Evolutionary conservation across 92 coral and sea anemone species (phyloP).

Genomic region (Chrysogorgia sp.): DNA sequence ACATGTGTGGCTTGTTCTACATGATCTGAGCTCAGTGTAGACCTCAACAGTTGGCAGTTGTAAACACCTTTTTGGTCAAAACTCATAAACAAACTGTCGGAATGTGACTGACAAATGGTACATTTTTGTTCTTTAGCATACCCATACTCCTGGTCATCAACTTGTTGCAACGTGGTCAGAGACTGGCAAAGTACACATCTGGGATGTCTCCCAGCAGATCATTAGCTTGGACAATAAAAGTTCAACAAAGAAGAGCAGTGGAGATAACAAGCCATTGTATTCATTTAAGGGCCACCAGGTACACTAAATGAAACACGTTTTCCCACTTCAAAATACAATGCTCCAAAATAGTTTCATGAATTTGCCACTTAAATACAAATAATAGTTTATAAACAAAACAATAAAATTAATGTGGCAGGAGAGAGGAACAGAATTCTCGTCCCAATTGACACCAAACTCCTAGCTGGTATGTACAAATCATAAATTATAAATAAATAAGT

Average conservation of each 20-base stretch:
- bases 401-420: no score
- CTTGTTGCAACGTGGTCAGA: constrained; percentile 96
- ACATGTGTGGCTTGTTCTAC: background rate
- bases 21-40: constrained; percentile 22
- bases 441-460: no score
- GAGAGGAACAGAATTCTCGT: no score
- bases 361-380: no score
- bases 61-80: no score
- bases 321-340: background rate
- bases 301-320: background rate
- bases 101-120: no score
- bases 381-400: no score
- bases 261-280: constrained; percentile 66
- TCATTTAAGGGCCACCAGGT: constrained; percentile 86
- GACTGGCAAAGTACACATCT: constrained; percentile 81
- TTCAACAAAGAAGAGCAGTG: constrained; percentile 46
- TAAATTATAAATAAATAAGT: no score
- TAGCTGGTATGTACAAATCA: no score
- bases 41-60: no score
- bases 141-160: constrained; percentile 83
- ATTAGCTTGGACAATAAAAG: constrained; percentile 71
- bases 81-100: no score
- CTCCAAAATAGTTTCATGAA: no score
- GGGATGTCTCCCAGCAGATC: constrained; percentile 83
- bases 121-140: constrained; percentile 55